Conservation (phyloP, 2,113 vertebrate species). For the Lagopus muta region DNA sequence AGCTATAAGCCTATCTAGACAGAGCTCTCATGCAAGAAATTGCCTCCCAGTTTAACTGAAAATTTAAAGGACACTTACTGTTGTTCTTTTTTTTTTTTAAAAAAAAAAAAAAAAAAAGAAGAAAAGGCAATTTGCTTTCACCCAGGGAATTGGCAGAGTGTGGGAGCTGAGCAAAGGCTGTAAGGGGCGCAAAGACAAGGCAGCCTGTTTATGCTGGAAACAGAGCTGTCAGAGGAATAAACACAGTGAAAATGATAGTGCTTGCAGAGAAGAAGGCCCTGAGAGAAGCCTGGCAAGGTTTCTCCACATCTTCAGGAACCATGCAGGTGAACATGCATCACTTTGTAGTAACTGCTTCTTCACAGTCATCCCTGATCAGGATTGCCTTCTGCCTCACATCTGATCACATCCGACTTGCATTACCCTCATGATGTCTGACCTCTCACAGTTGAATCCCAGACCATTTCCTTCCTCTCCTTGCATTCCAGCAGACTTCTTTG, state of each 20-base stretch:
- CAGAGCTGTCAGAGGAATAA: background rate
- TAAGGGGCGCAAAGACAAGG: background rate
- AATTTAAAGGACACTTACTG: slow-evolving; percentile 68
- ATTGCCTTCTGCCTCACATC: background rate
- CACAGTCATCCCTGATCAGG: background rate
- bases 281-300: background rate
- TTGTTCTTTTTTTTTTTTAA: slow-evolving; percentile 31
- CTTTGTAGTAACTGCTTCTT: background rate
- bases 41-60: slow-evolving; percentile 73
- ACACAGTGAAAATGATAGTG: slow-evolving; percentile 12
- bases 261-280: background rate
- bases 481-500: background rate
- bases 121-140: slow-evolving; percentile 37
- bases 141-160: background rate
- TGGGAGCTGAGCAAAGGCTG: background rate
- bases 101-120: background rate
- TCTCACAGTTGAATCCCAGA: background rate
- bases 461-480: background rate
- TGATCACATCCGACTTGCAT: background rate
- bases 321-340: background rate
- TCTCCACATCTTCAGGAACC: background rate
- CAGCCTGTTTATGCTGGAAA: background rate
- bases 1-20: slow-evolving; percentile 71
- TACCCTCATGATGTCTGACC: accelerated
- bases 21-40: slow-evolving; percentile 83